Percentiles rank a stretch among this genome's conserved stretches.
phyloP scores from a whole-genome alignment of 2,888 invertebrate genomes.

The Aproaerema taeniolella region DNA sequence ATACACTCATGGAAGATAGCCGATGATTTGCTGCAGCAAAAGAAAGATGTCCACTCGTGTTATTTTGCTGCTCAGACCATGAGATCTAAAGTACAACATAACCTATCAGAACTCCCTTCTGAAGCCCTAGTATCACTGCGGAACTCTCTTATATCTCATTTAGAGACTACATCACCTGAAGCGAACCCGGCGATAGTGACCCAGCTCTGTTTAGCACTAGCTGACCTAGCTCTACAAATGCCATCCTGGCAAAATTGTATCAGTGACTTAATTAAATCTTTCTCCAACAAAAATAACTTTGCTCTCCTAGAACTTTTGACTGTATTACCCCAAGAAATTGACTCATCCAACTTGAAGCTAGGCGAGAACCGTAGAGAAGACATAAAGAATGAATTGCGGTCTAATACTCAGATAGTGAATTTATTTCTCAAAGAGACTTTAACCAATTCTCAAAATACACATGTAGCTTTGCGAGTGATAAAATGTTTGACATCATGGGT shows the following conservation, averaged over 20 bases:
- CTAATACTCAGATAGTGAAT: constrained; percentile 85
- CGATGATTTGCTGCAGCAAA: constrained; percentile 93
- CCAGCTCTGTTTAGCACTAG: constrained; percentile 94
- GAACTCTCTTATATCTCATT: constrained; percentile 93
- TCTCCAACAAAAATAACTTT: constrained; percentile 83
- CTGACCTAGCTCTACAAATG: constrained; percentile 96
- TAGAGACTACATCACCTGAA: constrained; percentile 86
- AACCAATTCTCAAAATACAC: constrained; percentile 80
- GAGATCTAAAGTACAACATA: constrained; percentile 95
- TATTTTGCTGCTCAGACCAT: constrained; percentile 99
- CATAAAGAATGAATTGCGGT: constrained; percentile 86
- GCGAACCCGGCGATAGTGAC: constrained; percentile 92
- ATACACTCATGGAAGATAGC: constrained; percentile 98
- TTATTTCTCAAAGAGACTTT: constrained; percentile 88
- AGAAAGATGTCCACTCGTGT: constrained; percentile 93
- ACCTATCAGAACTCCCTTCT: constrained; percentile 92
- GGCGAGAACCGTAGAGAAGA: constrained; percentile 95
- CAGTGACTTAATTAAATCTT: constrained; percentile 87
- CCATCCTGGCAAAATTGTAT: constrained; percentile 94
- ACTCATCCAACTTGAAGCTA: constrained; percentile 86
- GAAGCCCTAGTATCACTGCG: constrained; percentile 90
- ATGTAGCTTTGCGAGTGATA: constrained; percentile 84
- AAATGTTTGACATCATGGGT: constrained; percentile 96
- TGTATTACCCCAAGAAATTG: constrained; percentile 97
- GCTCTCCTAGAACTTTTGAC: constrained; percentile 94